A percentile compares a stretch with the other conserved stretches of the same genome.
Conservation (phyloP, 1,140 invertebrate species). For the Orchestia grillus region DNA sequence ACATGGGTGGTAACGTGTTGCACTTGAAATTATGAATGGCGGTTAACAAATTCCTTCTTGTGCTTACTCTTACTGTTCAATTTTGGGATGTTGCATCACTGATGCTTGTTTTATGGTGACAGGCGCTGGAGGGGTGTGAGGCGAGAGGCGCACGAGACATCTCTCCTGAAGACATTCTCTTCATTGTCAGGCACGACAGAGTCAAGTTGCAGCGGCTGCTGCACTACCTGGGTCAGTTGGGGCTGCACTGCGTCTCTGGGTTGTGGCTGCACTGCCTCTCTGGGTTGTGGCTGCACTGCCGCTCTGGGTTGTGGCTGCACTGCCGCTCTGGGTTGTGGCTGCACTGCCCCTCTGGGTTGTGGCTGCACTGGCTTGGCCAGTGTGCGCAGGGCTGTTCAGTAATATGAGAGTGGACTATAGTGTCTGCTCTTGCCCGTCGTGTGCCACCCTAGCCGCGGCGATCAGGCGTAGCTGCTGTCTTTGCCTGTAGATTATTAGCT, state of each 20-base stretch:
- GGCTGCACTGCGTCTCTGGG: not conserved
- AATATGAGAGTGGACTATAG: no score
- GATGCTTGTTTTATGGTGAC: not conserved
- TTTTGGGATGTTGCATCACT: not conserved
- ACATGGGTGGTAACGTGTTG: no score
- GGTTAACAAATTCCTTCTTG: not conserved
- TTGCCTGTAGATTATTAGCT: no score
- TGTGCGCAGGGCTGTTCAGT: no score
- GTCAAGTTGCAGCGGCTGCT: conserved; percentile 75
- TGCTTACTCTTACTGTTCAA: not conserved
- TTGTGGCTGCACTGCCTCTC: conserved; percentile 66
- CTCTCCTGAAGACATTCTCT: conserved; percentile 77
- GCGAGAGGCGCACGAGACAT: conserved; percentile 73
- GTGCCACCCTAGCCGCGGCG: no score
- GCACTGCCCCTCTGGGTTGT: not conserved
- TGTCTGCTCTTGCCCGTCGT: no score
- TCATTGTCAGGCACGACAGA: conserved; percentile 78
- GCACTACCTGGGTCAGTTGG: conserved; percentile 76
- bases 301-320: not conserved
- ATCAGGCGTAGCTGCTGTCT: not conserved
- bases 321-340: conserved; percentile 11
- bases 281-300: not conserved
- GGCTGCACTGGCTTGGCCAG: no score
- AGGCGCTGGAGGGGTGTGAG: conserved; percentile 74
- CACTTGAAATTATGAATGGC: not conserved